phyloP scores from a whole-genome alignment of 2,888 invertebrate genomes.

The Podotricha telesiphe region DNA sequence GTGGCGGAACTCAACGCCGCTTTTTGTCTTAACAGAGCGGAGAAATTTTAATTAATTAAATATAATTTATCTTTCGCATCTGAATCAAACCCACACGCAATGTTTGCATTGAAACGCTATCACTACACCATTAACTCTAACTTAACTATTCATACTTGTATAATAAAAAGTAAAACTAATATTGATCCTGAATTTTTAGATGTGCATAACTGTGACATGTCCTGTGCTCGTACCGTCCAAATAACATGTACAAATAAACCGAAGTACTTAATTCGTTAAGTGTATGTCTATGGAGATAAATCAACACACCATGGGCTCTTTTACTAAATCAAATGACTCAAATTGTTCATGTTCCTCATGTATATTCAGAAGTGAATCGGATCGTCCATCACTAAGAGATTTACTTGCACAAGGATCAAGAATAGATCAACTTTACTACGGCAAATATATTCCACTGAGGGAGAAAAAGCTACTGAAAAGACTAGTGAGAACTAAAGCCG shows the following conservation, averaged over 20 bases:
- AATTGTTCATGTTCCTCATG: conserved; percentile 61
- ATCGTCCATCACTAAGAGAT: conserved; percentile 51
- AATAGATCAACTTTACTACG: conserved; percentile 57
- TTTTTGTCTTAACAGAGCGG: no score
- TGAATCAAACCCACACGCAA: no score
- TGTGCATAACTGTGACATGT: conserved; percentile 38
- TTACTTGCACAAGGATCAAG: conserved; percentile 52
- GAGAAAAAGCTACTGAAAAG: conserved; percentile 60
- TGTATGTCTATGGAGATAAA: conserved; percentile 43
- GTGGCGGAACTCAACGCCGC: no score
- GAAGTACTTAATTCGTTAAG: not conserved
- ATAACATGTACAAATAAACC: conserved; percentile 25
- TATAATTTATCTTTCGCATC: no score
- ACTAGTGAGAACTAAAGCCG: conserved; percentile 61
- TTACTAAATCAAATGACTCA: conserved; percentile 46
- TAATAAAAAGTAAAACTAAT: conserved; percentile 1
- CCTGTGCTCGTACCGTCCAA: conserved; percentile 27
- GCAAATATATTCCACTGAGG: conserved; percentile 57
- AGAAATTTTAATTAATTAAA: no score
- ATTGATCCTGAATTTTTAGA: conserved; percentile 32
- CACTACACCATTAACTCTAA: no score
- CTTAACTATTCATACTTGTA: not conserved
- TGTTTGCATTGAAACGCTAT: no score
- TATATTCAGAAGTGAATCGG: conserved; percentile 53
- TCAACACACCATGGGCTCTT: conserved; percentile 54